Conservation (phyloP, 2,888 invertebrate genomes). For the Erannis defoliaria region DNA sequence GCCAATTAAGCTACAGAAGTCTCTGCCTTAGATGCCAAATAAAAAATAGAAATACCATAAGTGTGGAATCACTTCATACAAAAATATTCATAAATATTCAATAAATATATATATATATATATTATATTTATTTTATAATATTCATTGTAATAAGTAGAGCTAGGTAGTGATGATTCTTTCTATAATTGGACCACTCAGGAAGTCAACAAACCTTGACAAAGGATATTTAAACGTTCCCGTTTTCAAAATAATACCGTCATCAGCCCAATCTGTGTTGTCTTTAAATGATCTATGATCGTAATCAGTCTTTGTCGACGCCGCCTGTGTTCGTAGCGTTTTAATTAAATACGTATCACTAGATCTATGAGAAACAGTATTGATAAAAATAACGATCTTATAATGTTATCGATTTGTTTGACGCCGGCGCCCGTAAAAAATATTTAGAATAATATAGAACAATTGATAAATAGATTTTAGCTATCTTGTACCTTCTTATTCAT, state of each 20-base stretch:
- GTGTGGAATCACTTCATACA: no score
- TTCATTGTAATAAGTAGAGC: no score
- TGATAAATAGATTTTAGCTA: background rate
- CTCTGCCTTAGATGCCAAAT: no score
- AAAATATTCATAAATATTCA: no score
- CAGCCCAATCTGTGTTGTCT: conserved; percentile 4
- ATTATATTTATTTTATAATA: no score
- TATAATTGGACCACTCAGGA: background rate
- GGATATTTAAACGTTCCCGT: background rate
- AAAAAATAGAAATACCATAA: no score
- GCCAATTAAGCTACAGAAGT: no score
- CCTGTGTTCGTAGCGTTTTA: conserved; percentile 10
- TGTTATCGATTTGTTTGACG: conserved; percentile 2
- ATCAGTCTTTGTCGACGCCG: conserved; percentile 15
- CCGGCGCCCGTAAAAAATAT: background rate
- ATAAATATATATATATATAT: no score
- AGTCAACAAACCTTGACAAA: background rate
- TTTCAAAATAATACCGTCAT: conserved; percentile 4
- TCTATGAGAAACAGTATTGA: conserved; percentile 10
- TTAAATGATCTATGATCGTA: conserved; percentile 15
- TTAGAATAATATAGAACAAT: background rate
- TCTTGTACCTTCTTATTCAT: no score
- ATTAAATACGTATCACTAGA: conserved; percentile 14
- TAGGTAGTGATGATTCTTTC: background rate
- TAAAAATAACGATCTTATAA: conserved; percentile 3